These are phyloP conservation scores for Kryptopterus vitreolus DNA, from an alignment of 2,797 vertebrate genomes.

Conservation along the genomic window DNA sequence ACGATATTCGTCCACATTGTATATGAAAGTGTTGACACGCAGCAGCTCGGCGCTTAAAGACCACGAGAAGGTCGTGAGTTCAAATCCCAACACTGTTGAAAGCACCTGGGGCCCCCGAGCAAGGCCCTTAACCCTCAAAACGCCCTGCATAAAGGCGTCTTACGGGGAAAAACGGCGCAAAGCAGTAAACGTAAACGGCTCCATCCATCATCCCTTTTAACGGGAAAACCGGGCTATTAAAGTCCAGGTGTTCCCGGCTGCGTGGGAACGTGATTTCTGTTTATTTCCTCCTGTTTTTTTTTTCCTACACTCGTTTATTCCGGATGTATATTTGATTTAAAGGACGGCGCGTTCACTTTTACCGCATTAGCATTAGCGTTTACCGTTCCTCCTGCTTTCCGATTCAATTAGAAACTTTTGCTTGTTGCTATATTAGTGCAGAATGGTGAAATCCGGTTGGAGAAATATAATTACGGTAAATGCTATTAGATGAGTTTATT, in stretches of 20 bases:
- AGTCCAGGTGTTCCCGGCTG: constrained; percentile 19
- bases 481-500: constrained; percentile 1
- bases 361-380: background rate
- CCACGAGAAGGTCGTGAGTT: too few relatives aligned
- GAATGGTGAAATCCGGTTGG: constrained; percentile 6
- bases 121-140: too few relatives aligned
- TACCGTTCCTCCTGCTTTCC: constrained; percentile 20
- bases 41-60: too few relatives aligned
- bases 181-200: background rate
- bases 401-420: constrained; percentile 3
- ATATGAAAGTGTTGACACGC: background rate
- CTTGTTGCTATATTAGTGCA: background rate
- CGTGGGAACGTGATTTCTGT: background rate
- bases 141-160: too few relatives aligned
- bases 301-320: background rate
- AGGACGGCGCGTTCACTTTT: background rate
- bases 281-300: background rate
- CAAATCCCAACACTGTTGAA: too few relatives aligned
- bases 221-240: background rate
- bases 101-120: too few relatives aligned
- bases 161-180: too few relatives aligned
- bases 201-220: background rate
- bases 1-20: background rate
- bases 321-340: background rate
- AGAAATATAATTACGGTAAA: constrained; percentile 4